Evolutionary conservation across 2,797 vertebrate genomes (phyloP).

Genomic region (Prunella strophiata): DNA sequence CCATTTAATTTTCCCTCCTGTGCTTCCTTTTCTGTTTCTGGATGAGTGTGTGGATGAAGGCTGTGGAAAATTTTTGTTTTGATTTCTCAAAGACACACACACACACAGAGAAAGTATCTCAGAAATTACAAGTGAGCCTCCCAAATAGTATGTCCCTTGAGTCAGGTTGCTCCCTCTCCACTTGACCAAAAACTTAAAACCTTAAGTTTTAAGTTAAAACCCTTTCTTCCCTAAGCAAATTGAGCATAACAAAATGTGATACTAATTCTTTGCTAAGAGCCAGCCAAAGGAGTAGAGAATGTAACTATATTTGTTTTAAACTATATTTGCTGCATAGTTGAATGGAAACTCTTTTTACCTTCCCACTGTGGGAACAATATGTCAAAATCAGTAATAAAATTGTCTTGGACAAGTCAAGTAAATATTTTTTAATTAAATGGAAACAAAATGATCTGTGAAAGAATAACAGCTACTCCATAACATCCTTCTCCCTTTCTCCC

Average conservation of each 20-base stretch:
- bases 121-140: neutral
- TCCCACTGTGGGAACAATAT: neutral
- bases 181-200: neutral
- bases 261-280: neutral
- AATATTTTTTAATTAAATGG: neutral
- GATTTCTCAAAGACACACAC: neutral
- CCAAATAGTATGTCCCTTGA: neutral
- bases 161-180: neutral
- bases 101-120: fast-evolving
- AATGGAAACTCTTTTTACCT: neutral
- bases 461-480: neutral
- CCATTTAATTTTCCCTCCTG: neutral
- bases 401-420: neutral
- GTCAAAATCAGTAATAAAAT: neutral
- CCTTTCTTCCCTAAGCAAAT: neutral
- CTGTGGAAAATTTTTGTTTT: neutral
- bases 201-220: neutral
- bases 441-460: neutral
- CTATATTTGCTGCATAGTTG: neutral
- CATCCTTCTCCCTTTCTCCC: neutral
- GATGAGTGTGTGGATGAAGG: neutral
- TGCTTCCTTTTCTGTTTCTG: neutral
- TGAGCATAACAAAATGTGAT: neutral
- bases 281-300: neutral
- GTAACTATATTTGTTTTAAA: neutral